A percentile compares a stretch with the other conserved stretches of the same genome.
Conservation (phyloP, 2,113 vertebrate genomes). For the Acinonyx jubatus region DNA sequence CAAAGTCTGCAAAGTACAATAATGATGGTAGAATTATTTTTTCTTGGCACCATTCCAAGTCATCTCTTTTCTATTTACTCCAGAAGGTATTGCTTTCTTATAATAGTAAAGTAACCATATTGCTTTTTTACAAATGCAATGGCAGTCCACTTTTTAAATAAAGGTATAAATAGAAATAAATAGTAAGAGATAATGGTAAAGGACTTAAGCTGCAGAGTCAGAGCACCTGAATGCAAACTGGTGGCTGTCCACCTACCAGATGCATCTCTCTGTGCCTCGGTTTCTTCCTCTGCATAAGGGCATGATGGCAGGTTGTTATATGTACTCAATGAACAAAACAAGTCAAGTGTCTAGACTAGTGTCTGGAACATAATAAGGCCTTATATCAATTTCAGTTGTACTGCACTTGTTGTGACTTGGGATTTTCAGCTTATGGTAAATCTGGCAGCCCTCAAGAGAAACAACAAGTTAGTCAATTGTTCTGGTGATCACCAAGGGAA, state of each 20-base stretch:
- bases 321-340: background rate
- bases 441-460: background rate
- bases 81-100: background rate
- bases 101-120: background rate
- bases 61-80: slow-evolving; percentile 12
- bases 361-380: background rate
- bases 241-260: background rate
- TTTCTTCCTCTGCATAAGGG: background rate
- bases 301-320: background rate
- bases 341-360: background rate
- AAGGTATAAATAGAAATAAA: background rate
- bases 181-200: background rate
- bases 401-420: background rate
- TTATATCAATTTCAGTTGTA: background rate
- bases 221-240: background rate
- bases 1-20: background rate
- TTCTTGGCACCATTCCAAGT: background rate
- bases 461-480: background rate
- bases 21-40: background rate
- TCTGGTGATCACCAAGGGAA: background rate
- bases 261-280: background rate
- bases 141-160: background rate
- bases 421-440: background rate
- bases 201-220: background rate
- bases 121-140: background rate